Evolutionary conservation across 2,888 invertebrate species (phyloP), one percentile per base, ranked within the genome.

Genomic region (Amblyjoppa proteus): DNA sequence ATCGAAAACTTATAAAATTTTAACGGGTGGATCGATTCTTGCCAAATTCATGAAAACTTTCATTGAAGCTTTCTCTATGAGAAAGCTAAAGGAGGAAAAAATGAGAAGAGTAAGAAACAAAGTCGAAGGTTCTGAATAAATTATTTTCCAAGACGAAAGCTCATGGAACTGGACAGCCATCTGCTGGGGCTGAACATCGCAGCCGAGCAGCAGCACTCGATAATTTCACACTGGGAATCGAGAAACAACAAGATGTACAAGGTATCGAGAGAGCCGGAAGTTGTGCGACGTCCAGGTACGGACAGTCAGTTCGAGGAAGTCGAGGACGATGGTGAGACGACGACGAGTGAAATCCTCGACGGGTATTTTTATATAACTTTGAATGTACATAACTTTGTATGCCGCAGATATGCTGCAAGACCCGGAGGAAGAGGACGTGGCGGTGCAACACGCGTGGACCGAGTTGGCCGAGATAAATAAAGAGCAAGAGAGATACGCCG

Each of bases 111-210:
- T 56, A 45, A 13, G 34, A 28, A 31, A 49, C 45, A 20, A 56
- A 61, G 25, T 61, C n/a, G n/a, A 45, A 49, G n/a, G 16, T 41
- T 5, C 41, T 41, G 4, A 49, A 16, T 49, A 25, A 56, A 56
- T 56, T n/a, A 11, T 73, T 34, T 45, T 13, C 13, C n/a, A 38
- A 95, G 95, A 89, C 95, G 97, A 49, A 96, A 97, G 76, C 95
- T 99, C 38, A 97, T 99, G 96, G 98, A 99, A 93, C 95, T 99
- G 13, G 99, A 99, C 94, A 98, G 98, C 89, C 97, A 98, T 91
- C 95, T 98, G 75, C 94, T 98, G 88, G 98, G 98, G 1, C 95
- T 98, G 68, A 98, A 97, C 51, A 95, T 98, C 91, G 98, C 99
- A 90, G 97, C 98, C 0, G 98, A 98, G 93, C 95, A 98, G 64